Evolutionary conservation across 2,888 invertebrate species (phyloP).

Genomic region (Arctia plantaginis): DNA sequence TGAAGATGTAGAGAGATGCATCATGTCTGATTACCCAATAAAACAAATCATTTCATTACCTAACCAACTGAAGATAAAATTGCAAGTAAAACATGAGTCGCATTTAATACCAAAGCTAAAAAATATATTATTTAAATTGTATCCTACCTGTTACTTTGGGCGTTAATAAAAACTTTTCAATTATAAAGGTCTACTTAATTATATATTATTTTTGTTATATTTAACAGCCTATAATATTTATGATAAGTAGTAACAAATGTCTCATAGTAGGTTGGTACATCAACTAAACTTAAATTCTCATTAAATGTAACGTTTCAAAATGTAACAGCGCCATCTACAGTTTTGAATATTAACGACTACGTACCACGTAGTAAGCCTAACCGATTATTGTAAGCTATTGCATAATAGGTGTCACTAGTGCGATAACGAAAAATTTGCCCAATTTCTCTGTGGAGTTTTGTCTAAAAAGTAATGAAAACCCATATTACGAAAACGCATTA

Average conservation of each 20-base stretch:
- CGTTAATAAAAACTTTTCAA: no score
- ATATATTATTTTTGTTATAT: not conserved
- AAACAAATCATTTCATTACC: not conserved
- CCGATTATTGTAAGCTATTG: constrained; percentile 49
- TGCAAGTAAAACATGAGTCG: not conserved
- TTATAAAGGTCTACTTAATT: not conserved
- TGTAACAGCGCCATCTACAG: constrained; percentile 34
- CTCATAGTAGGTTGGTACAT: not conserved
- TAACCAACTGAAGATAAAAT: not conserved
- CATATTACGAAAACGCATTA: no score
- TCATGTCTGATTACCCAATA: not conserved
- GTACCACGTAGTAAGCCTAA: not conserved
- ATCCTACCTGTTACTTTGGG: not conserved
- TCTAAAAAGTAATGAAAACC: no score
- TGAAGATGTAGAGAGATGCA: not conserved
- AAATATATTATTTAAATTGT: not conserved
- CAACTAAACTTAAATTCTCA: no score
- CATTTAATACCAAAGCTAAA: no score
- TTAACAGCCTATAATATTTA: not conserved
- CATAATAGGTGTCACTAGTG: constrained; percentile 51
- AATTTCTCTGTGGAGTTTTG: no score
- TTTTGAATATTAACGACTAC: not conserved
- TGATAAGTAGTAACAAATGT: not conserved
- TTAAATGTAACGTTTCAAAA: not conserved
- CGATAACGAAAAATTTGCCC: not conserved